These are phyloP conservation scores for Mormyrops attenuatus DNA, from an alignment of 2,797 vertebrate genomes.

Conservation along the genomic window DNA sequence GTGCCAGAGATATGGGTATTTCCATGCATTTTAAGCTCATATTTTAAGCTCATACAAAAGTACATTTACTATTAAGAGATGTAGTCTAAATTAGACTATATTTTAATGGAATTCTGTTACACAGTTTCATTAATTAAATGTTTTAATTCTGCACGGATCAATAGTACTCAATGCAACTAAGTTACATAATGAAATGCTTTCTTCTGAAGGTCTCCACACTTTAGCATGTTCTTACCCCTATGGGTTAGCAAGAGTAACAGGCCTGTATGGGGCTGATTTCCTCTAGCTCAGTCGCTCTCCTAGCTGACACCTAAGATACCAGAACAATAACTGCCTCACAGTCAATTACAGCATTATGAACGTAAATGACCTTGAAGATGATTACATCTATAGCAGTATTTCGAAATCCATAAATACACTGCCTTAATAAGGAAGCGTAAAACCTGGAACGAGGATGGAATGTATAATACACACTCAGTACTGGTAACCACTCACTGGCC, in stretches of 20 bases:
- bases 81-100: neutral
- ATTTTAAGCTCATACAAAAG: too few species aligned
- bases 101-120: neutral
- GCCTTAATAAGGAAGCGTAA: slow-evolving; percentile 17
- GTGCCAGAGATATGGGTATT: neutral
- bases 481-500: neutral
- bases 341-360: slow-evolving; percentile 21
- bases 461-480: slow-evolving; percentile 16
- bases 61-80: neutral
- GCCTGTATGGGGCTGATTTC: neutral
- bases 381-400: slow-evolving; percentile 22
- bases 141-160: neutral
- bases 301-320: neutral
- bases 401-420: slow-evolving; percentile 21
- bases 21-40: slow-evolving; percentile 5
- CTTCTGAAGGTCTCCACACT: neutral
- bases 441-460: neutral
- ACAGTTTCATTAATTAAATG: neutral
- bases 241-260: neutral
- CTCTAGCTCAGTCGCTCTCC: neutral
- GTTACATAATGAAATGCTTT: slow-evolving; percentile 4
- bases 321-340: slow-evolving; percentile 18
- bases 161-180: neutral
- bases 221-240: neutral
- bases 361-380: slow-evolving; percentile 25